Conservation (phyloP, 2,797 vertebrate genomes). For the Channa striata region DNA sequence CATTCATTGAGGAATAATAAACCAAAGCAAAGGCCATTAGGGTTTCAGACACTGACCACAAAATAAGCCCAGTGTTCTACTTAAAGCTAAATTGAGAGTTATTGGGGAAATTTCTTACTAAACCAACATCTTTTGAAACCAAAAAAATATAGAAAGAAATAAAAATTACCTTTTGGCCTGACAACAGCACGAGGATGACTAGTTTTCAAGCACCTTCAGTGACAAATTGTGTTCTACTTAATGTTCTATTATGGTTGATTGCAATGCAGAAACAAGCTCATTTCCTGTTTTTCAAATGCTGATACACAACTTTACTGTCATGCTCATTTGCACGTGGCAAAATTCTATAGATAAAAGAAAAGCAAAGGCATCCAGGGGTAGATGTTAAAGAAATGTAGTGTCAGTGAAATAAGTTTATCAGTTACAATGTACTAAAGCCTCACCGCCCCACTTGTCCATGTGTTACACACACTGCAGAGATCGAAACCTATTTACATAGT, state of each 20-base stretch:
- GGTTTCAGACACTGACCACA: too few species aligned
- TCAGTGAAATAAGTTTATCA: constrained; percentile 26
- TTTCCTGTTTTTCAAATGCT: constrained; percentile 40
- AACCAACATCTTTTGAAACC: background rate
- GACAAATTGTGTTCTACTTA: constrained; percentile 2
- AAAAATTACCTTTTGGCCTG: background rate
- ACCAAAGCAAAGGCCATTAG: too few species aligned
- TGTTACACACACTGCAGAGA: too few species aligned
- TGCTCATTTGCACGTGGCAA: constrained; percentile 17
- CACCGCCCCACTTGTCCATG: background rate
- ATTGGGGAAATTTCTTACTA: background rate
- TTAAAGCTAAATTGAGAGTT: constrained; percentile 11
- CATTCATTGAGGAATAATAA: too few species aligned
- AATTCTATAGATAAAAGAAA: background rate
- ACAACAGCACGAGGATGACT: background rate
- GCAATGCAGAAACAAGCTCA: background rate
- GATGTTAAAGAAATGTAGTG: constrained; percentile 9
- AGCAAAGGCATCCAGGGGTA: background rate
- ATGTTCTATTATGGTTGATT: background rate
- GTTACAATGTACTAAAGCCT: constrained; percentile 26
- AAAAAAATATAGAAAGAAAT: too few species aligned
- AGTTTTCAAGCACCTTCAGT: background rate
- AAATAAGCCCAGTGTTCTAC: too few species aligned
- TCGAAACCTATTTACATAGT: too few species aligned
- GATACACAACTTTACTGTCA: constrained; percentile 8